Evolutionary conservation across 2,797 vertebrate species (phyloP).

Genomic region (Acipenser transmontanus): DNA sequence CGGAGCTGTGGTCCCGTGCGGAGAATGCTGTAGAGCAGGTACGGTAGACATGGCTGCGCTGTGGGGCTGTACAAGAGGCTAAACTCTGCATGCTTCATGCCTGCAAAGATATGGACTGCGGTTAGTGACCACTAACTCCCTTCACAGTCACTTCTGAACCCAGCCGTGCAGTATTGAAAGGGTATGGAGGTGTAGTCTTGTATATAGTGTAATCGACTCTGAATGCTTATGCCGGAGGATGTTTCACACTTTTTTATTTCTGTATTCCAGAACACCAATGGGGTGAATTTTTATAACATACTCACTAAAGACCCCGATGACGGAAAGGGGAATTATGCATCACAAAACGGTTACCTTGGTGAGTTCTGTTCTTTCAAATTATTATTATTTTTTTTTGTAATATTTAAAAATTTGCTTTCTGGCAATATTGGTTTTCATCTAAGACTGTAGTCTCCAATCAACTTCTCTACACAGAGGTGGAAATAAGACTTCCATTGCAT

Average conservation of each 20-base stretch:
- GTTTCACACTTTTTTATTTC: constrained; percentile 1
- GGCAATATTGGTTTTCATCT: too few relatives aligned
- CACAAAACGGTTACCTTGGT: constrained; percentile 56
- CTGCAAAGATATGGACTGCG: too few relatives aligned
- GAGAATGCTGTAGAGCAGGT: constrained; percentile 80
- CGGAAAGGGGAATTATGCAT: constrained; percentile 9
- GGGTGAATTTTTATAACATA: constrained; percentile 97
- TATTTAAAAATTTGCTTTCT: background rate
- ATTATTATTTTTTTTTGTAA: background rate
- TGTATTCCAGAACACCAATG: constrained; percentile 78
- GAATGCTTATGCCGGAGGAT: too few relatives aligned
- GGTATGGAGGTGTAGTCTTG: too few relatives aligned
- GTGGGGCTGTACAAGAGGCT: too few relatives aligned
- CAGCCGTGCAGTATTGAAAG: too few relatives aligned
- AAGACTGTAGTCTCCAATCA: too few relatives aligned
- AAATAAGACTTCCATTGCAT: too few relatives aligned
- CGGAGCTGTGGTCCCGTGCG: constrained; percentile 71
- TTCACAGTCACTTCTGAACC: too few relatives aligned
- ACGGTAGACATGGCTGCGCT: constrained; percentile 5
- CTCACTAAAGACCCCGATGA: constrained; percentile 61
- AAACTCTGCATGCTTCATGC: background rate
- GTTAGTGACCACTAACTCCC: too few relatives aligned
- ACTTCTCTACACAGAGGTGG: too few relatives aligned
- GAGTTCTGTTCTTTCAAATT: constrained; percentile 31
- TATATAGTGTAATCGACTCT: too few relatives aligned